Evolutionary conservation across 2,797 vertebrate species (phyloP).

Genomic region (Coilia nasus): DNA sequence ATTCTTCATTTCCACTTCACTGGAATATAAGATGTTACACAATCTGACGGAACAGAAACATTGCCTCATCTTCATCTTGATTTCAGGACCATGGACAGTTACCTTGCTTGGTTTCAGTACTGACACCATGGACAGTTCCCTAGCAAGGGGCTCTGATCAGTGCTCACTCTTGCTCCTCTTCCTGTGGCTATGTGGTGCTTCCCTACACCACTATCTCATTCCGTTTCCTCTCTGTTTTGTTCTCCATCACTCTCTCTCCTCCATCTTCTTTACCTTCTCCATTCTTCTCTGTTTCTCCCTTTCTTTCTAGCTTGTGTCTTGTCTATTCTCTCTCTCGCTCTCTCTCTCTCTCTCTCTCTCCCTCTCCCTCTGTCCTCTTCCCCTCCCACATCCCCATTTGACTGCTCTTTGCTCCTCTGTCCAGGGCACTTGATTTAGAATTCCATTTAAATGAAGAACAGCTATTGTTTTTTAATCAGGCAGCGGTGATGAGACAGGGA

Average conservation of each 20-base stretch:
- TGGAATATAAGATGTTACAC: neutral
- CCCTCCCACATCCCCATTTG: neutral
- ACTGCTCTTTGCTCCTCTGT: slow-evolving; percentile 24
- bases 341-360: slow-evolving; percentile 17
- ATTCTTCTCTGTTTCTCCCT: too few relatives aligned
- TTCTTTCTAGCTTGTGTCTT: slow-evolving; percentile 1
- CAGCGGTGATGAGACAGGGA: slow-evolving; percentile 66
- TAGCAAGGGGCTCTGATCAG: neutral
- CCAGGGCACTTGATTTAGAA: slow-evolving; percentile 69
- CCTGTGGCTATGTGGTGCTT: neutral
- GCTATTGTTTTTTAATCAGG: slow-evolving; percentile 77
- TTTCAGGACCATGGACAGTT: slow-evolving; percentile 64
- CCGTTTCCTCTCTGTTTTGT: neutral
- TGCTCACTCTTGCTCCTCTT: neutral
- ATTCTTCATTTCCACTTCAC: too few relatives aligned
- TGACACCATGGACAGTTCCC: slow-evolving; percentile 62
- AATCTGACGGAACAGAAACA: neutral
- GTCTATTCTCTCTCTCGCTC: slow-evolving; percentile 28
- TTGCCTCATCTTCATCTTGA: neutral
- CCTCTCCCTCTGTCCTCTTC: slow-evolving; percentile 16
- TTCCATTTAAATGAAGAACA: slow-evolving; percentile 76
- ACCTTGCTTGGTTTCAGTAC: slow-evolving; percentile 57
- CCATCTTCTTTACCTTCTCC: slow-evolving; percentile 29
- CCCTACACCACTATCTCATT: neutral
- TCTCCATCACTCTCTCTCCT: slow-evolving; percentile 31